phyloP scores from a whole-genome alignment of 2,797 vertebrate genomes.

The Synaphobranchus kaupii region DNA sequence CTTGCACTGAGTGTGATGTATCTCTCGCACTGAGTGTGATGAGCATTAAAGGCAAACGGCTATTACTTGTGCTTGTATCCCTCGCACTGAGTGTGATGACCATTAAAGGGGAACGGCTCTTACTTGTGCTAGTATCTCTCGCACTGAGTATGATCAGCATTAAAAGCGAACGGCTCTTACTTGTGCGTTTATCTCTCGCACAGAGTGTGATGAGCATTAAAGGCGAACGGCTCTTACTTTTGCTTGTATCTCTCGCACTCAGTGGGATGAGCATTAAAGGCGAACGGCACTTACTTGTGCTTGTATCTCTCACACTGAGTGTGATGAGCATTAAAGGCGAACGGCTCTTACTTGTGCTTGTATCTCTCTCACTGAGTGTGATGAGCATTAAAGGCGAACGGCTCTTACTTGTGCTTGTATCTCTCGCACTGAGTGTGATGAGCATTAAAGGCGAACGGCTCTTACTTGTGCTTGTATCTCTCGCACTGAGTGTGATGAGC shows the following conservation, averaged over 20 bases:
- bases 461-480: constrained; percentile 86
- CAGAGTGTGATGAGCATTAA: constrained; percentile 46
- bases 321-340: not conserved
- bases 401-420: constrained; percentile 83
- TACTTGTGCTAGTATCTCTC: constrained; percentile 90
- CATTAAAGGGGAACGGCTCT: constrained; percentile 19
- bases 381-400: not conserved
- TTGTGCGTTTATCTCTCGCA: constrained; percentile 90
- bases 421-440: constrained; percentile 81
- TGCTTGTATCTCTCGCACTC: constrained; percentile 88
- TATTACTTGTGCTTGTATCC: constrained; percentile 86
- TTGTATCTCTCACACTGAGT: constrained; percentile 89
- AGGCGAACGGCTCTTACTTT: constrained; percentile 69
- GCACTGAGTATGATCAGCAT: constrained; percentile 61
- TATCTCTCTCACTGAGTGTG: constrained; percentile 87
- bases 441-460: not conserved
- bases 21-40: no score
- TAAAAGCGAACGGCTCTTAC: constrained; percentile 57
- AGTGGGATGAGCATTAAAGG: no score
- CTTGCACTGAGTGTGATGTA: no score
- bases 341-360: constrained; percentile 79
- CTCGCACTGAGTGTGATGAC: constrained; percentile 76
- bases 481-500: constrained; percentile 76
- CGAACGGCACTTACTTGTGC: constrained; percentile 73
- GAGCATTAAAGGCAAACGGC: not conserved